Evolutionary conservation across 2,797 vertebrate genomes (phyloP).

Genomic region (Hydrocynus forskahlii): DNA sequence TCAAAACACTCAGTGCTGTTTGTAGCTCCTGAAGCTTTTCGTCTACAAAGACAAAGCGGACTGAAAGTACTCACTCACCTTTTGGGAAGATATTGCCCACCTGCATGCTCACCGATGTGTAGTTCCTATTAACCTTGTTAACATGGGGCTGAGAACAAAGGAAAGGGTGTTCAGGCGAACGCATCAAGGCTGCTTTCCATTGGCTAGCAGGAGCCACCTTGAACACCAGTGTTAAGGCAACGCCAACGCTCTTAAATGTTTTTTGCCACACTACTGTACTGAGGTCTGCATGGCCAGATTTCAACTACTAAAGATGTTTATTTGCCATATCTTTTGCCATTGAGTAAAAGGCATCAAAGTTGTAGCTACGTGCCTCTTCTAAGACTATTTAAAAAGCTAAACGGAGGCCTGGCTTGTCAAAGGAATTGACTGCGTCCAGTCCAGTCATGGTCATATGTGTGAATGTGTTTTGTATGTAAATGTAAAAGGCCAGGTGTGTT

Average conservation of each 20-base stretch:
- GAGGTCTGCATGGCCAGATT: constrained; percentile 36
- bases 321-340: constrained; percentile 60
- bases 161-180: not conserved
- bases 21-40: constrained; percentile 32
- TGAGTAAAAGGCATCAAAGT: constrained; percentile 68
- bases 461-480: constrained; percentile 27
- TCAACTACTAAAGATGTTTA: constrained; percentile 57
- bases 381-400: constrained; percentile 52
- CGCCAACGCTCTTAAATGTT: constrained; percentile 25
- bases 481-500: constrained; percentile 40
- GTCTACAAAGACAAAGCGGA: constrained; percentile 44
- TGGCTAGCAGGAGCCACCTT: constrained; percentile 27
- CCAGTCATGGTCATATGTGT: constrained; percentile 36
- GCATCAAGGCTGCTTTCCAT: constrained; percentile 10
- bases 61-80: constrained; percentile 49
- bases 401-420: constrained; percentile 38
- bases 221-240: constrained; percentile 34
- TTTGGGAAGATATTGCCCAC: constrained; percentile 57
- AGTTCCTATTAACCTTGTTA: constrained; percentile 34
- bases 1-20: constrained; percentile 39
- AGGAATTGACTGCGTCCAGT: constrained; percentile 14
- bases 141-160: constrained; percentile 17
- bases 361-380: constrained; percentile 66
- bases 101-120: constrained; percentile 46
- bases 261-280: constrained; percentile 54